Evolutionary conservation across 1,140 invertebrate genomes (phyloP).

Genomic region (Pseudachorutes palmiensis): DNA sequence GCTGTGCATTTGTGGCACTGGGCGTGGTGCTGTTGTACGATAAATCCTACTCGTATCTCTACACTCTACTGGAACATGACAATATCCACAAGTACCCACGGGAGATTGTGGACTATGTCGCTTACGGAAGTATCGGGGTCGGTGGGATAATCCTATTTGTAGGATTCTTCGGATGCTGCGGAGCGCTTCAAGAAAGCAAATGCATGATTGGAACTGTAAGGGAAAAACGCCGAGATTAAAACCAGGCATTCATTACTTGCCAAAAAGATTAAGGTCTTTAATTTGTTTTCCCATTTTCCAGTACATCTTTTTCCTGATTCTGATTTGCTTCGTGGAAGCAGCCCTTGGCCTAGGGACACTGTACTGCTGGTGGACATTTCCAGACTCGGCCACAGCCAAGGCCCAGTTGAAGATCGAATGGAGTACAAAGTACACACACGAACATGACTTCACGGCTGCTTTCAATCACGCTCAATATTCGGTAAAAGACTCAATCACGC

Average conservation of each 20-base stretch:
- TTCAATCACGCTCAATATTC: conserved; percentile 50
- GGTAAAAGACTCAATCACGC: conserved; percentile 38
- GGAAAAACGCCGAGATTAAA: not conserved
- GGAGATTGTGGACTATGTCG: conserved; percentile 46
- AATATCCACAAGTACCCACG: conserved; percentile 33
- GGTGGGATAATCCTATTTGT: conserved; percentile 48
- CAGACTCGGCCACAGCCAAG: conserved; percentile 41
- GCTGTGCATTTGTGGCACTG: conserved; percentile 46
- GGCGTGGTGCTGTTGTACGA: conserved; percentile 48
- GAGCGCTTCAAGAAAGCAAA: conserved; percentile 46
- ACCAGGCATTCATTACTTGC: not conserved
- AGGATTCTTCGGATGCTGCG: conserved; percentile 50
- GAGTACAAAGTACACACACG: conserved; percentile 42
- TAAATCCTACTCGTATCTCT: conserved; percentile 45
- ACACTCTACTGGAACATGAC: conserved; percentile 46
- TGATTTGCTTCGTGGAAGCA: conserved; percentile 42
- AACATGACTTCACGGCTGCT: conserved; percentile 45
- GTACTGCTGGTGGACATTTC: conserved; percentile 39
- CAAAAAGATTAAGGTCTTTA: not conserved
- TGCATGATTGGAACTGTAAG: conserved; percentile 49
- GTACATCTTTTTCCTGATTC: conserved; percentile 49
- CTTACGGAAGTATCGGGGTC: conserved; percentile 46
- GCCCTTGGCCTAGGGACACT: conserved; percentile 37
- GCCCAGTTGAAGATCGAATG: conserved; percentile 43
- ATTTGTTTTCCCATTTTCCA: conserved; percentile 36